phyloP scores from a whole-genome alignment of 2,113 vertebrate genomes.

The Sula dactylatra region DNA sequence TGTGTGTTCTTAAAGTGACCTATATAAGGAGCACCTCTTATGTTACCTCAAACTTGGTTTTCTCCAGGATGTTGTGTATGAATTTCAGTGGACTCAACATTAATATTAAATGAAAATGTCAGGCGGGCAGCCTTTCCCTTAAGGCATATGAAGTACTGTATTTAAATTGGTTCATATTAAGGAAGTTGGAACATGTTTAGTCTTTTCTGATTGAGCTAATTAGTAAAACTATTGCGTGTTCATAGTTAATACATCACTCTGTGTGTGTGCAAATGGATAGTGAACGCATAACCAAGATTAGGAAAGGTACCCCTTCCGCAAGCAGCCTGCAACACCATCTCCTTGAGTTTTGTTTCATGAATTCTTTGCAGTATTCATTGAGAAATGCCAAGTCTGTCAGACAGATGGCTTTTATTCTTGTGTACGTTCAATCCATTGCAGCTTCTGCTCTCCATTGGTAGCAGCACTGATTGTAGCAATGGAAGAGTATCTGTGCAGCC shows the following conservation, averaged over 20 bases:
- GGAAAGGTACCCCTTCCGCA: background rate
- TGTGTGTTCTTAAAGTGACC: background rate
- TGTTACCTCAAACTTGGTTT: background rate
- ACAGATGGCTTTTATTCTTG: background rate
- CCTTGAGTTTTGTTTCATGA: background rate
- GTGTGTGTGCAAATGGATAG: background rate
- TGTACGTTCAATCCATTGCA: background rate
- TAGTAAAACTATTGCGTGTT: background rate
- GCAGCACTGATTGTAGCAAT: background rate
- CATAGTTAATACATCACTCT: background rate
- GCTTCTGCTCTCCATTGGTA: background rate
- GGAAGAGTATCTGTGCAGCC: background rate
- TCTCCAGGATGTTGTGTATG: background rate
- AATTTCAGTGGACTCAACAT: background rate
- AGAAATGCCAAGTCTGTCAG: background rate
- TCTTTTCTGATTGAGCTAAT: background rate
- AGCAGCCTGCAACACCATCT: background rate
- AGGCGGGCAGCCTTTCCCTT: background rate
- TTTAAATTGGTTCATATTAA: background rate
- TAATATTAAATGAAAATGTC: background rate
- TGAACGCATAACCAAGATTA: background rate
- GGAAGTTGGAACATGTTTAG: background rate
- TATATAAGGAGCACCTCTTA: background rate
- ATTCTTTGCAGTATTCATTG: background rate
- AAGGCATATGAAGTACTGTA: background rate